phyloP scores from a whole-genome alignment of 2,888 invertebrate species.

The Belgica antarctica region DNA sequence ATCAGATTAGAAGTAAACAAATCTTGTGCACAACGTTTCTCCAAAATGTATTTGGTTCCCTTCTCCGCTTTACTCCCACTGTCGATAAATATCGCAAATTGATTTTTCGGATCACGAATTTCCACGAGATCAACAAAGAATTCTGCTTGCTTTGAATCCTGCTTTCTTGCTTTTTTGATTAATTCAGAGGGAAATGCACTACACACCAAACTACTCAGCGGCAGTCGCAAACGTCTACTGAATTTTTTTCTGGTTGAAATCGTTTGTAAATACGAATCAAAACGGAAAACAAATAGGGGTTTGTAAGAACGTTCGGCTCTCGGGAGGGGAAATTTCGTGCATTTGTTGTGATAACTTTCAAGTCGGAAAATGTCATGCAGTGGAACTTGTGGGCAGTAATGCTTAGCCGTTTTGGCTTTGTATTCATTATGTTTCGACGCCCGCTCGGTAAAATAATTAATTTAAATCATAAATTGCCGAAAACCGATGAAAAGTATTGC shows the following conservation, averaged over 20 bases:
- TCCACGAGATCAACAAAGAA: background rate
- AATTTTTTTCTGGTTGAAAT: constrained; percentile 39
- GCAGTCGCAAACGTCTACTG: constrained; percentile 36
- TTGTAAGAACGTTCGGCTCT: background rate
- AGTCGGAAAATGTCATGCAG: no score
- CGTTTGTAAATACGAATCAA: constrained; percentile 40
- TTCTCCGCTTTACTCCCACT: background rate
- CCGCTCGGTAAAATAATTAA: background rate
- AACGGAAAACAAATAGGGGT: constrained; percentile 36
- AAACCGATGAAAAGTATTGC: background rate
- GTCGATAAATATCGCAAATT: constrained; percentile 18
- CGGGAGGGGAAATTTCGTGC: constrained; percentile 6
- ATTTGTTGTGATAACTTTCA: background rate
- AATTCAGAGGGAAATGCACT: background rate
- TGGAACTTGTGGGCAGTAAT: no score
- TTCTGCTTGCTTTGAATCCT: background rate
- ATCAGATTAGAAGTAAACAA: constrained; percentile 30
- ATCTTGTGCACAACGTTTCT: background rate
- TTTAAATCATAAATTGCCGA: background rate
- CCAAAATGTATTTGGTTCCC: background rate
- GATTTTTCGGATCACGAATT: constrained; percentile 30
- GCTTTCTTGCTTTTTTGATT: background rate
- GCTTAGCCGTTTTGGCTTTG: background rate
- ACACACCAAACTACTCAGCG: constrained; percentile 31
- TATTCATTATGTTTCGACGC: background rate